Conservation (phyloP, 2,113 vertebrate species). For the Apodemus sylvaticus region DNA sequence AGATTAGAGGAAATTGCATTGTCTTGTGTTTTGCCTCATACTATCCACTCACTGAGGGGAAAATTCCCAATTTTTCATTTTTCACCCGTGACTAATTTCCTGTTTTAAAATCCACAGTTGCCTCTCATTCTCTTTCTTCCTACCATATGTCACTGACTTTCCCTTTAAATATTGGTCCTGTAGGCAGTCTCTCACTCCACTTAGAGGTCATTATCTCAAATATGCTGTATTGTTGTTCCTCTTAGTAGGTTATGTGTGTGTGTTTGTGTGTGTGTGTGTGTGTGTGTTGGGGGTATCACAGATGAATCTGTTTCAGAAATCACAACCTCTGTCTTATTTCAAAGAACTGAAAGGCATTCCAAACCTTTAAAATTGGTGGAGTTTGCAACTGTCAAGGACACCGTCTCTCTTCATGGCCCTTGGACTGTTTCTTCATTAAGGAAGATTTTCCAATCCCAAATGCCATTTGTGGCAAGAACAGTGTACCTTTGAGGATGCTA, state of each 20-base stretch:
- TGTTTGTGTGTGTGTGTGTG: not conserved
- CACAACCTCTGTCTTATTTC: constrained; percentile 38
- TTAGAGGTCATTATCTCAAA: constrained; percentile 2
- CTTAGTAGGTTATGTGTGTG: not conserved
- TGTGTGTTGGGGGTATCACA: not conserved
- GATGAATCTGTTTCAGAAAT: constrained; percentile 20
- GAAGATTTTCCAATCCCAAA: not conserved
- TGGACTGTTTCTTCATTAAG: not conserved
- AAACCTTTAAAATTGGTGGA: constrained; percentile 16
- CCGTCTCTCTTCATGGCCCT: not conserved
- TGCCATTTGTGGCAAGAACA: not conserved
- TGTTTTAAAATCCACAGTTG: constrained; percentile 5
- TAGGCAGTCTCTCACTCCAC: not conserved
- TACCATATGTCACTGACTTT: not conserved
- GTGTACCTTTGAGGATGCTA: not conserved
- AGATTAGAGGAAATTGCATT: constrained; percentile 10
- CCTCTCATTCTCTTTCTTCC: constrained; percentile 38
- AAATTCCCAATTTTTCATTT: constrained; percentile 17
- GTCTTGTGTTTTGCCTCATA: not conserved
- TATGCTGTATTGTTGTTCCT: not conserved
- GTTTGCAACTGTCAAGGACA: not conserved
- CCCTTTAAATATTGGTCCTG: constrained; percentile 11
- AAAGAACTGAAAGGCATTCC: not conserved
- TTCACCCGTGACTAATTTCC: constrained; percentile 13
- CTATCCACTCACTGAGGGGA: not conserved